Conservation (phyloP, 2,113 vertebrate species). For the Tupaia chinensis region DNA sequence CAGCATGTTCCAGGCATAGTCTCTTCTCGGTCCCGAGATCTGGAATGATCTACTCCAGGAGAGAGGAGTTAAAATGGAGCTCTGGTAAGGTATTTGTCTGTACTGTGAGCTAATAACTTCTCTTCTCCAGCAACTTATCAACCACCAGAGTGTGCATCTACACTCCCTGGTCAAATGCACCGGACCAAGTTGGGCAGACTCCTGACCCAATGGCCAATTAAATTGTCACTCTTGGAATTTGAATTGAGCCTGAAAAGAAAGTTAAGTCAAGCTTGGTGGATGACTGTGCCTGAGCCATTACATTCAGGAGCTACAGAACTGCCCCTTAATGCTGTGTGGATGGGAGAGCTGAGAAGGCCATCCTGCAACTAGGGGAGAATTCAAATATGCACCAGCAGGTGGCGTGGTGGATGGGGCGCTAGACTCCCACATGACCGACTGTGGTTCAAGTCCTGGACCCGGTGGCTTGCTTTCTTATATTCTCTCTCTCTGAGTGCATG, state of each 20-base stretch:
- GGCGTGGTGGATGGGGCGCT: too few relatives aligned
- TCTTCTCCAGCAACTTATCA: not conserved
- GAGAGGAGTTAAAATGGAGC: not conserved
- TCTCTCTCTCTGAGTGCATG: too few relatives aligned
- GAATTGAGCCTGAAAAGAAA: not conserved
- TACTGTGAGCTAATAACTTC: not conserved
- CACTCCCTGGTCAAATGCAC: not conserved
- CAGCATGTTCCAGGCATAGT: not conserved
- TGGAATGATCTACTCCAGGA: not conserved
- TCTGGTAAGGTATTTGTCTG: not conserved
- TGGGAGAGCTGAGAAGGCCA: not conserved
- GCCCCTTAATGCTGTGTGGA: not conserved
- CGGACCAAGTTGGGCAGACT: not conserved
- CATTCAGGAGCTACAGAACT: not conserved
- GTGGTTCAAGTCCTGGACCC: too few relatives aligned
- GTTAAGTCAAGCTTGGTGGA: not conserved
- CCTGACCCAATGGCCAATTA: not conserved
- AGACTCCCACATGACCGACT: too few relatives aligned
- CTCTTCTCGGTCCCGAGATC: not conserved
- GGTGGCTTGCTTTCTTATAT: too few relatives aligned
- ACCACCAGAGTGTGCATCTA: not conserved
- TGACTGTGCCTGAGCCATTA: not conserved
- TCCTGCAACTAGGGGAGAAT: not conserved
- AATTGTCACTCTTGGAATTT: not conserved
- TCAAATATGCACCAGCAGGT: not conserved